Evolutionary conservation across 1,140 invertebrate species (phyloP).

Genomic region (Saccostrea echinata): DNA sequence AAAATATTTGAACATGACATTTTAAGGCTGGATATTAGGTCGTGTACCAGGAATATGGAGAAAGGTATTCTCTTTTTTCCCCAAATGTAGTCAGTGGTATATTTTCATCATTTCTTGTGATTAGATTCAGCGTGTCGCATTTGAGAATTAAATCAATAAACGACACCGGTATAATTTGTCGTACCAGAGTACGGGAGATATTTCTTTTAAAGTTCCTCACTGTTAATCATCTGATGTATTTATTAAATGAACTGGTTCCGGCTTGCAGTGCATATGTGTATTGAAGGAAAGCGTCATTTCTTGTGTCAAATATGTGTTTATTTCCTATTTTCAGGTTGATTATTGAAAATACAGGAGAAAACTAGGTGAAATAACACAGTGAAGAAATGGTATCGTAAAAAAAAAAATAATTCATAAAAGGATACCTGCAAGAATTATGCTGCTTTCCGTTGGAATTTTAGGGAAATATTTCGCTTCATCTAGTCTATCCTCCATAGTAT

Average conservation of each 20-base stretch:
- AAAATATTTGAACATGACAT: conserved; percentile 36
- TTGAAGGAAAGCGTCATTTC: conserved; percentile 2
- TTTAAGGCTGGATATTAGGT: conserved; percentile 17
- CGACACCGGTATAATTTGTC: conserved; percentile 20
- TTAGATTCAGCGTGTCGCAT: background rate
- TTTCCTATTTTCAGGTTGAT: conserved; percentile 25
- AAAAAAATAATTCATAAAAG: background rate
- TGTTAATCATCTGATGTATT: conserved; percentile 37
- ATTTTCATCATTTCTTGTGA: background rate
- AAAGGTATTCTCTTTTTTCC: conserved; percentile 34
- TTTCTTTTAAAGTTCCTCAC: conserved; percentile 37
- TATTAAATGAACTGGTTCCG: conserved; percentile 37
- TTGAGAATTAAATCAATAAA: conserved; percentile 34
- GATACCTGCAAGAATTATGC: conserved; percentile 3
- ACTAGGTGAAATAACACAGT: background rate
- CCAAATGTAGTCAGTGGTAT: background rate
- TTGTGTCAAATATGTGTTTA: background rate
- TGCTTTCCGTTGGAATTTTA: conserved; percentile 19
- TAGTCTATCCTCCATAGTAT: conserved; percentile 16
- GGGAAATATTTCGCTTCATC: background rate
- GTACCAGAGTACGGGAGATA: conserved; percentile 27
- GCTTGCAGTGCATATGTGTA: conserved; percentile 36
- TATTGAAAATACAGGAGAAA: conserved; percentile 5
- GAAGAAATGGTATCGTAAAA: conserved; percentile 18
- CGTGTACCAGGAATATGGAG: conserved; percentile 15